A percentile compares a stretch with the other conserved stretches of the same genome.
phyloP scores from a whole-genome alignment of 2,888 invertebrate genomes.

The Tinea semifulvella region DNA sequence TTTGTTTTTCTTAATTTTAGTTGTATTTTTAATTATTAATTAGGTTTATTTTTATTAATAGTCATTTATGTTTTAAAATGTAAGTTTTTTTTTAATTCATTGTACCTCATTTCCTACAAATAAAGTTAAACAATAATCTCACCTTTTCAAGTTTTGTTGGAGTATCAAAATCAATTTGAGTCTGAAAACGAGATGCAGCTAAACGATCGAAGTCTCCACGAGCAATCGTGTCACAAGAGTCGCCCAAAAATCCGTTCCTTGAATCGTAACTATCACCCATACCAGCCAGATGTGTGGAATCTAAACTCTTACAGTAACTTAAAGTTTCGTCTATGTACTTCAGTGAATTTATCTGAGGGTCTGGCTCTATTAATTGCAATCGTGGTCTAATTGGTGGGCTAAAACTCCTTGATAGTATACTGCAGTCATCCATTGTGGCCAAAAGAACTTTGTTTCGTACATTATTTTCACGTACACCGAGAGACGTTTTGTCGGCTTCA shows the following conservation, averaged over 20 bases:
- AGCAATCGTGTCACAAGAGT: slow-evolving; percentile 56
- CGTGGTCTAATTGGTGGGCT: slow-evolving; percentile 55
- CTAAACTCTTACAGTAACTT: slow-evolving; percentile 58
- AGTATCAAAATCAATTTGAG: slow-evolving; percentile 41
- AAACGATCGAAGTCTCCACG: slow-evolving; percentile 47
- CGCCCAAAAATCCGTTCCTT: slow-evolving; percentile 52
- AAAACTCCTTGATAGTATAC: slow-evolving; percentile 53
- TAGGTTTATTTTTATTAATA: no score
- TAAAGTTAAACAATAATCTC: slow-evolving; percentile 2
- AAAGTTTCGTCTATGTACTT: slow-evolving; percentile 70
- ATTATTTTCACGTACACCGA: slow-evolving; percentile 53
- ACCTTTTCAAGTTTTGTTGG: slow-evolving; percentile 38
- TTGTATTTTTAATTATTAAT: no score
- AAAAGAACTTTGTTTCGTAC: slow-evolving; percentile 58
- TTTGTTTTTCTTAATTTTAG: no score
- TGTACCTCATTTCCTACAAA: no score
- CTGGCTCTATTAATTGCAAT: slow-evolving; percentile 52
- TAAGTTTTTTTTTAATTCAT: no score
- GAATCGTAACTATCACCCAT: slow-evolving; percentile 61
- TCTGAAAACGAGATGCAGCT: slow-evolving; percentile 33
- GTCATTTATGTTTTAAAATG: no score
- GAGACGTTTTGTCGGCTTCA: slow-evolving; percentile 52
- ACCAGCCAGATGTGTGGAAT: slow-evolving; percentile 54
- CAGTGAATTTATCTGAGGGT: slow-evolving; percentile 65
- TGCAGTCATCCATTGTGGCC: slow-evolving; percentile 64